Base-by-base conservation (phyloP, 35 echinoderm and acorn worm species). In the Heliocidaris erythrogramma region DNA sequence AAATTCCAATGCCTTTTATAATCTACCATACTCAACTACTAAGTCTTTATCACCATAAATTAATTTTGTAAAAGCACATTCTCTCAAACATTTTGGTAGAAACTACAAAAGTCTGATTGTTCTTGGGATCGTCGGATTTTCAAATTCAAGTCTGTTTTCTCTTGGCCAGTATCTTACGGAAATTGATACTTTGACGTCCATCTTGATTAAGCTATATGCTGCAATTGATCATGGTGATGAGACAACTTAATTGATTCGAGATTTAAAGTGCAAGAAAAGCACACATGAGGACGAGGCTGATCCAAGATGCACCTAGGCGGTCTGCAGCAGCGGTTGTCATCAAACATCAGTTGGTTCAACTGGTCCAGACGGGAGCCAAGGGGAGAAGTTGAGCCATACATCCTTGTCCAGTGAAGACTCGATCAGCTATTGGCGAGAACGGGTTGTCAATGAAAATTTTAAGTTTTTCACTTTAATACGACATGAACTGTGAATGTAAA, bases 381-480 rank as follows among this genome's bases (percentile, higher is more conserved):
- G 96, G 31, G 94, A 95, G 61, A 95, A 85, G 65, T 96, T 95
- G 47, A 96, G 91, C 96, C 96, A 96, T 13, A 95, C 89, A 95
- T 94, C 94, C 27, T 94, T 90, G 60, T 52, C 88, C 86, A 27
- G 65, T 29, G 87, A 71, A 48, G 92, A 93, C 47, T 96, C 95
- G 49, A 87, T 88, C 17, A 96, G 61, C 95, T 96, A 85, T 27
- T 30, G 30, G 12, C 13, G 52, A 27, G 30, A 30, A 85, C n/a
- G 17, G 35, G 35, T 78, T 17, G 27, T 78, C 65, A 24, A 94
- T 49, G n/a, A 60, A 59, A 69, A 69, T 0, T 24, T 78, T 78
- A 18, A 78, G 35, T 42, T 42, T 42, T 42, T 42, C 35, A 42
- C 35, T 42, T 42, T 0, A 42, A 42, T 42, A 42, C 0, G 35